Base-by-base conservation (phyloP, 2,113 vertebrate genomes). In the Girardinichthys multiradiatus region DNA sequence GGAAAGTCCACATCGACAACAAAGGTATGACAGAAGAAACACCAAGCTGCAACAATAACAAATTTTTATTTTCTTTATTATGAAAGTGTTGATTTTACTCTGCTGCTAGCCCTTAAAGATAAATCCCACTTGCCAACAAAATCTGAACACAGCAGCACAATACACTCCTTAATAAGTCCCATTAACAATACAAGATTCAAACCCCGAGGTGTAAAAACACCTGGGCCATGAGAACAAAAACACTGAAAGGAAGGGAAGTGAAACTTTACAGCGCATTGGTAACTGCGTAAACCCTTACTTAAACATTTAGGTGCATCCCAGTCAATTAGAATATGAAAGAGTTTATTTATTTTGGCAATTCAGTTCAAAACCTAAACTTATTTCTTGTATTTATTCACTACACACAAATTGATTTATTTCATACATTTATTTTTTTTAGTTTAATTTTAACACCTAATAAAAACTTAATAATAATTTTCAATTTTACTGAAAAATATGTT, bases 161-260 rank as follows among this genome's bases (percentile, higher is more conserved):
- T 64, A 60, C 76, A 67, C 48, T 64, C 33, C 72, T 42, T 42
- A 58, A 84, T 77, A 65, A 62, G 27, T 31, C 19, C 31, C 11
- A 45, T 33, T 19, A 74, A 54, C 48, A 81, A 80, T 68, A 59
- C 30, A 58, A 11, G 21, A 33, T 30, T 45, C 35, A 70, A 27
- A 29, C 45, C 33, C 19, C 37, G 29, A 75, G 28, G 28, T 68
- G 30, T 63, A 63, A 30, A 27, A 58, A 64, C 48, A 33, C 39
- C 54, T 29, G 19, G 54, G 35, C 19, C n/a, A 19, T 4, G 2
- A 66, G 48, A 66, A 19, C 28, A 62, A 72, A 45, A 45, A 28
- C 4, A 14, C 31, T 10, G 11, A 58, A 45, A 45, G 1, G 3
- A 30, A 69, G n/a, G 5, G 21, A 68, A 15, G 9, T 6, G 21